Evolutionary conservation across 2,888 invertebrate genomes (phyloP), one percentile per base, ranked within the genome.

Genomic region (Drosophila formosana): DNA sequence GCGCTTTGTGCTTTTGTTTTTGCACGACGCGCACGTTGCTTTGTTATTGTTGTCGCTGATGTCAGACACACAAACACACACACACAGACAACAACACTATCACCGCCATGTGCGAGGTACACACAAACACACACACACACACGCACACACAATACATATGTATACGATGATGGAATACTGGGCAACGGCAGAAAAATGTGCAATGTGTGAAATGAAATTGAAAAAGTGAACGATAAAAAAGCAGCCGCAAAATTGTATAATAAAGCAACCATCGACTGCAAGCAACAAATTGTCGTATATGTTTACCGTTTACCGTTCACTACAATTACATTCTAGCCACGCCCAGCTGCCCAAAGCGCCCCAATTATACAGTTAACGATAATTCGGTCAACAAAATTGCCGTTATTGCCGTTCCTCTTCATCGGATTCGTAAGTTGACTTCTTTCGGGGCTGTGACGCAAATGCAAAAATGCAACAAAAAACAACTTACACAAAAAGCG

Each of bases 1-100:
- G 28, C 26, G n/a, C 49, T 61, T 67, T 73, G 46, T 41, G 65
- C 67, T 79, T 73, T 73, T 85, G 69, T 68, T 75, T 77, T 78
- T 70, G 53, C 63, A 28, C 46, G 72, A 65, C 49, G 71, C 69
- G 82, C 87, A 87, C 82, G 78, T 81, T 82, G 82, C 79, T 87
- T 87, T 83, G 84, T 83, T 87, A 83, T 83, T 83, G 82, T 87
- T 87, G 79, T 83, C 84, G 82, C 82, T 83, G 82, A 83, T 83
- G 82, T 83, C 82, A 83, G 87, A 51, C 60, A 61, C 9, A 64
- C 37, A 68, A 49, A 58, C 13, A 57, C 34, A 53, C 41, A 50
- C 51, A 47, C 43, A 39, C 9, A 18, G 18, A 1, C 26, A 47
- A 53, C 8, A 9, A 9, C 8, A 3, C 25, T 58, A 50, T 28